Evolutionary conservation across 2,113 vertebrate genomes (phyloP).

Genomic region (Oreochromis niloticus): DNA sequence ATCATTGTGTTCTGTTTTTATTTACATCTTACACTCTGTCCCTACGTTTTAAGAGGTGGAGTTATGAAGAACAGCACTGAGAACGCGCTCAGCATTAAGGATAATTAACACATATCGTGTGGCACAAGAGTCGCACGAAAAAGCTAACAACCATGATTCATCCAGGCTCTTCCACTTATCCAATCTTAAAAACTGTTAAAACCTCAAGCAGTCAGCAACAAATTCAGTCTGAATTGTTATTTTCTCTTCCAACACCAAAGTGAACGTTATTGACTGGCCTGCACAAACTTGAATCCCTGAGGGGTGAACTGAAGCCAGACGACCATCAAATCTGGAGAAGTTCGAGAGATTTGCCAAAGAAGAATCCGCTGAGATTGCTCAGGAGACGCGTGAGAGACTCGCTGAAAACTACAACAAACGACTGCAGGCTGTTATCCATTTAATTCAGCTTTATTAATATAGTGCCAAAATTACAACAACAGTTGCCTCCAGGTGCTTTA

Average conservation of each 20-base stretch:
- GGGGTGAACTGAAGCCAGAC: background rate
- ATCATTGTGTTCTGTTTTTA: fast-evolving
- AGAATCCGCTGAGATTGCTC: background rate
- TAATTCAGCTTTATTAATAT: background rate
- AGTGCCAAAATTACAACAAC: background rate
- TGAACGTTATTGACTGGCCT: background rate
- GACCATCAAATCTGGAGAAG: background rate
- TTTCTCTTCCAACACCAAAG: background rate
- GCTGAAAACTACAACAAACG: background rate
- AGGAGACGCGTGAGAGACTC: background rate
- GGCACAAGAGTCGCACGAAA: background rate
- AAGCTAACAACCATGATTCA: background rate
- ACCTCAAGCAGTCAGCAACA: background rate
- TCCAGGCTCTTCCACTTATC: fast-evolving
- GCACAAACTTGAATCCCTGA: background rate
- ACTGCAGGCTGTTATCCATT: background rate
- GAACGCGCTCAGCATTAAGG: background rate
- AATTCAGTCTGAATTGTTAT: background rate
- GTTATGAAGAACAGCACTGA: background rate
- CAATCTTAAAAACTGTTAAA: background rate
- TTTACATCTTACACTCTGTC: background rate
- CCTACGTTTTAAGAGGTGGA: background rate
- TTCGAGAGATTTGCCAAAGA: background rate
- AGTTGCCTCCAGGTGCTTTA: background rate
- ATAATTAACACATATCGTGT: background rate